Evolutionary conservation across 1,140 invertebrate genomes (phyloP), one percentile per base, ranked within the genome.

Genomic region (Sycophila sp.): DNA sequence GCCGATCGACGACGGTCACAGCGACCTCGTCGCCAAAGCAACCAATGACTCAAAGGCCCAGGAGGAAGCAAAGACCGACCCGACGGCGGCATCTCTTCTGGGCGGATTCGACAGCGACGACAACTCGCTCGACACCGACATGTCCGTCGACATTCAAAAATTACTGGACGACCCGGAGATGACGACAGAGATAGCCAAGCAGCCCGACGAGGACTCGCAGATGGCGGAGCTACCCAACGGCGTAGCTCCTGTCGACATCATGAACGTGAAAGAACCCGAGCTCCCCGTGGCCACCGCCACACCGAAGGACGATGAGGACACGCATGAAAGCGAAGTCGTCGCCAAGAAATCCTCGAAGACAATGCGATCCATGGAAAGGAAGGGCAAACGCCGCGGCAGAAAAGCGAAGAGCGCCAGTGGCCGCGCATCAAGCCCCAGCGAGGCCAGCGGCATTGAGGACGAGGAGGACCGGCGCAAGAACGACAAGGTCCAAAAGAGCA

Each of bases 21-120:
- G 7, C 24, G 26, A n/a, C 22, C 49, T n/a, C 38, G 5, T 40
- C 11, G 0, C n/a, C n/a, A n/a, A n/a, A n/a, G 38, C 13, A 40
- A 15, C n/a, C 38, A 15, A 8, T n/a, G 38, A 19, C 53, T 19
- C 17, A 34, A n/a, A 34, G 28, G 10, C 4, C 5, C 15, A 34
- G 38, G 34, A 71, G 2, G 55, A 58, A 0, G 4, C 28, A 0
- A 71, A 45, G 2, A 47, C 13, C 13, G 45, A 71, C 2, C 13
- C 26, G 4, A 59, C 15, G 1, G 26, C 24, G 11, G 19, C 69
- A 5, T n/a, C n/a, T n/a, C 56, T 65, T 6, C 62, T 60, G 13
- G 71, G 69, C 0, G 76, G 80, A 38, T 80, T 81, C 11, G 76
- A 81, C 8, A 80, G 76, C n/a, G 79, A 80, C 30, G 81, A 83